Evolutionary conservation across 37 sponge, comb jelly and placozoan species (phyloP).

Genomic region (Mnemiopsis leidyi): DNA sequence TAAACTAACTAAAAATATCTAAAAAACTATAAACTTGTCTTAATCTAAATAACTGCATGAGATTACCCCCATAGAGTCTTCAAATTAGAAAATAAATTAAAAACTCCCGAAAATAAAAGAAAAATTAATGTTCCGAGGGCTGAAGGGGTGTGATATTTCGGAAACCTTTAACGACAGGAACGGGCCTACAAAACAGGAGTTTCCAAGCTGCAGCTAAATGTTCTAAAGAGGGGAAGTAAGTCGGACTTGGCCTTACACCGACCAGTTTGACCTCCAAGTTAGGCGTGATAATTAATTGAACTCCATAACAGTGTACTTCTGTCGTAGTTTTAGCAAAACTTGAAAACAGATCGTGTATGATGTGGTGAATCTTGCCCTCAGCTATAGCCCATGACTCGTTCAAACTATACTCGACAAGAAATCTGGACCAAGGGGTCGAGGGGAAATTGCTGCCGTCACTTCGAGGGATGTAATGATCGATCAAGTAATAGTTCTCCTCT

Average conservation of each 20-base stretch:
- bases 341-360: not conserved
- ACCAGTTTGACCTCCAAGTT: not conserved
- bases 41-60: no score
- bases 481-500: not conserved
- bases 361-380: constrained; percentile 38
- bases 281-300: not conserved
- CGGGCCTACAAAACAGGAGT: constrained; percentile 1
- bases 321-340: not conserved
- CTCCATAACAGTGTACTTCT: not conserved
- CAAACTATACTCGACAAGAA: constrained; percentile 32
- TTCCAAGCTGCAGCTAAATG: constrained; percentile 46
- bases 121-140: no score
- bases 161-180: not conserved
- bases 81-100: no score
- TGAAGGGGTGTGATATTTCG: no score
- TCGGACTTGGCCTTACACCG: constrained; percentile 9
- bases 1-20: no score
- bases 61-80: no score
- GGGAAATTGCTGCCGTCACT: constrained; percentile 52
- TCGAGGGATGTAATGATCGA: constrained; percentile 34
- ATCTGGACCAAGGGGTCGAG: not conserved
- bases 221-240: constrained; percentile 30
- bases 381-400: constrained; percentile 5
- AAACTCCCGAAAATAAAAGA: no score
- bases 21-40: no score